Conservation (phyloP, 2,888 invertebrate genomes). For the Lathronympha strigana region DNA sequence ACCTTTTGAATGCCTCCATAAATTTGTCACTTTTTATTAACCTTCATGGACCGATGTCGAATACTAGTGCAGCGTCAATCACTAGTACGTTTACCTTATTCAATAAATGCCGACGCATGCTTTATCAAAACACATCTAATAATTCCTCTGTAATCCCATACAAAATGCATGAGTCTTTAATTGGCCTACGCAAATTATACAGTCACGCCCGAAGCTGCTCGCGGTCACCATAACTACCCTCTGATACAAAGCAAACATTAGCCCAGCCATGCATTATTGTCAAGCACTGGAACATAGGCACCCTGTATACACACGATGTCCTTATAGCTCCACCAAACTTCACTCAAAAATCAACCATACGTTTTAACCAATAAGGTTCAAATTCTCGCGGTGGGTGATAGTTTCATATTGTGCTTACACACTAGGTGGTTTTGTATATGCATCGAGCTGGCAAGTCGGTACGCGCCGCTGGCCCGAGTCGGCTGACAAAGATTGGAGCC, state of each 20-base stretch:
- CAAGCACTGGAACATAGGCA: conserved; percentile 72
- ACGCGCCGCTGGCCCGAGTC: conserved; percentile 73
- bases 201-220: conserved; percentile 77
- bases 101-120: no score
- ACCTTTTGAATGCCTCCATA: no score
- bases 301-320: conserved; percentile 41
- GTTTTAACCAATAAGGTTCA: accelerated
- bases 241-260: conserved; percentile 83
- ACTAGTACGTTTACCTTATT: no score
- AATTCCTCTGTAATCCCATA: conserved; percentile 66
- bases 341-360: conserved; percentile 49
- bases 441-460: conserved; percentile 72
- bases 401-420: conserved; percentile 44
- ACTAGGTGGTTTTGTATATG: conserved; percentile 63
- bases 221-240: conserved; percentile 76
- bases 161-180: conserved; percentile 80
- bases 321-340: conserved; percentile 10
- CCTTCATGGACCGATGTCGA: no score
- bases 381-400: conserved; percentile 39
- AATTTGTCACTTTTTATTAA: no score
- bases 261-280: conserved; percentile 83
- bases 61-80: no score
- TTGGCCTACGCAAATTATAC: conserved; percentile 80
- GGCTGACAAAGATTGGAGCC: conserved; percentile 78
- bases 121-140: conserved; percentile 16